Percentiles rank a stretch among this genome's conserved stretches.
Conservation (phyloP, 2,888 invertebrate species). For the Timandra comae region DNA sequence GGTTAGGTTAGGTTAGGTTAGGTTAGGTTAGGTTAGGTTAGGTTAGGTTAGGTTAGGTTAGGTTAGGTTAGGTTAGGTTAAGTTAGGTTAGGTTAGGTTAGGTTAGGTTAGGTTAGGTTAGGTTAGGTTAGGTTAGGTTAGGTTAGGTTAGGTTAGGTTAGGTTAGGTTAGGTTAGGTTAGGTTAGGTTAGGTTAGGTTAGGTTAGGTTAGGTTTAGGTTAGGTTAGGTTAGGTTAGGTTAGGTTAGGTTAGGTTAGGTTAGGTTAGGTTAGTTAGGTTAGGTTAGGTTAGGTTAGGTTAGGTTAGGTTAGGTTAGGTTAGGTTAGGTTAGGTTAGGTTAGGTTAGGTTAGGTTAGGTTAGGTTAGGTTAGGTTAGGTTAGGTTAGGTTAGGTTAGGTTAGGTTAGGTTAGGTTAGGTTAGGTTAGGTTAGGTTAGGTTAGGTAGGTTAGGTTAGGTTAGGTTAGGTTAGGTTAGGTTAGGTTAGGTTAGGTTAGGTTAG, state of each 20-base stretch:
- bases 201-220: constrained; percentile 19
- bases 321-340: constrained; percentile 11
- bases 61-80: constrained; percentile 13
- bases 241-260: constrained; percentile 19
- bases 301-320: constrained; percentile 10
- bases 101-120: constrained; percentile 12
- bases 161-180: constrained; percentile 18
- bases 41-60: constrained; percentile 15
- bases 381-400: constrained; percentile 16
- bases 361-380: constrained; percentile 15
- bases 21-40: constrained; percentile 14
- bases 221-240: constrained; percentile 12
- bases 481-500: constrained; percentile 7
- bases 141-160: constrained; percentile 20
- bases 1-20: constrained; percentile 12
- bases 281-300: constrained; percentile 23
- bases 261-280: constrained; percentile 15
- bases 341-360: constrained; percentile 7
- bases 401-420: constrained; percentile 8
- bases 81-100: constrained; percentile 15
- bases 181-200: constrained; percentile 19
- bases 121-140: constrained; percentile 11
- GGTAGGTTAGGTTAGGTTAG: constrained; percentile 5
- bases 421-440: constrained; percentile 3
- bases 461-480: constrained; percentile 5